These are phyloP conservation scores for Apotomis turbidana DNA, from an alignment of 2,888 invertebrate genomes.

Conservation along the genomic window DNA sequence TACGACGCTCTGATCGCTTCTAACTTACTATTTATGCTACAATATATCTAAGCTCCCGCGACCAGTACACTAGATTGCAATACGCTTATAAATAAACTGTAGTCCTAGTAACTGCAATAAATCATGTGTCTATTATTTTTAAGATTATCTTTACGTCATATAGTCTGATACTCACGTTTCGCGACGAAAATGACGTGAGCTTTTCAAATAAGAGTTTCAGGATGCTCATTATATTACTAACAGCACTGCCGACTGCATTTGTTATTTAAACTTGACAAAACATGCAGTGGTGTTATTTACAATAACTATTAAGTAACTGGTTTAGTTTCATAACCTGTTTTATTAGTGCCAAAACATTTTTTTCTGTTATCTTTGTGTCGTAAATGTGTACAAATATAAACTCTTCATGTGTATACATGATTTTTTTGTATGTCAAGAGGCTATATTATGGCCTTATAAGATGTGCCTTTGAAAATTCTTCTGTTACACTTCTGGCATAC, in stretches of 20 bases:
- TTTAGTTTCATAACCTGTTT: slow-evolving; percentile 26
- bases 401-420: slow-evolving; percentile 45
- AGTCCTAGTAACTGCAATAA: slow-evolving; percentile 40
- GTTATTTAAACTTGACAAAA: slow-evolving; percentile 28
- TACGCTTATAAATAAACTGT: slow-evolving; percentile 64
- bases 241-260: slow-evolving; percentile 62
- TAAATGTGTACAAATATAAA: slow-evolving; percentile 38
- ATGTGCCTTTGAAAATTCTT: slow-evolving; percentile 68
- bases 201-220: slow-evolving; percentile 62
- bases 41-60: slow-evolving; percentile 64
- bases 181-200: slow-evolving; percentile 50
- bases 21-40: slow-evolving; percentile 54
- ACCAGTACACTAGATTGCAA: slow-evolving; percentile 56
- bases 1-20: slow-evolving; percentile 49
- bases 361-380: slow-evolving; percentile 24
- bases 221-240: slow-evolving; percentile 76
- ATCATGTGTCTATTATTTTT: slow-evolving; percentile 40
- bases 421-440: slow-evolving; percentile 43
- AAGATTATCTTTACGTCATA: slow-evolving; percentile 19
- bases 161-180: slow-evolving; percentile 15
- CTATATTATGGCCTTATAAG: slow-evolving; percentile 59
- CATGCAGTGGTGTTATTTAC: slow-evolving; percentile 26
- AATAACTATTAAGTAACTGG: slow-evolving; percentile 13
- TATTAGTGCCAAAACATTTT: slow-evolving; percentile 42
- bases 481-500: slow-evolving; percentile 46